Base-by-base conservation (phyloP, 2,888 invertebrate species). In the Rhagophthalmus giganteus region DNA sequence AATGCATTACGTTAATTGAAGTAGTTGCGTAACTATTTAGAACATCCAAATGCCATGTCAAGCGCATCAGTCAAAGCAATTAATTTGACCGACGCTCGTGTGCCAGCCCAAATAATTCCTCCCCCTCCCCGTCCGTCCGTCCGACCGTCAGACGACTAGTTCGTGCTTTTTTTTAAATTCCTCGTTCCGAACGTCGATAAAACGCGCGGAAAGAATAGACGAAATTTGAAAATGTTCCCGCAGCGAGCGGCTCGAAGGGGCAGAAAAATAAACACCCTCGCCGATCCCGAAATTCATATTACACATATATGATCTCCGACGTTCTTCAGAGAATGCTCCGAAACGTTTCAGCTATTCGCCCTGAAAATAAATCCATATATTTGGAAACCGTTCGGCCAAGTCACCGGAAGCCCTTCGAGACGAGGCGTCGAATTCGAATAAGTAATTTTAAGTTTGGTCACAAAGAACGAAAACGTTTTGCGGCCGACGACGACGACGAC, bases 391-490 rank as follows among this genome's bases (percentile, higher is more conserved):
- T 31, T 25, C 25, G 37, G 45, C 34, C 26, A 44, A 44, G 25
- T 35, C 35, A 24, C 25, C 44, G 32, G 39, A 47, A 47, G 39
- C 30, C 32, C 30, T 7, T 14, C 27, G 16, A 27, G 42, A 16
- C 7, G 15, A 51, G 12, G 37, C 44, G 38, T 50, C 33, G 44
- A 45, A 51, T 51, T 45, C 39, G 7, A 45, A 33, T 15, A 51
- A 51, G 44, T 45, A 51, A 51, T 45, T 51, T 45, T 39, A 45
- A 51, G 51, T 51, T 51, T 45, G 39, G n/a, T 34, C 39, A 33
- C 45, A 28, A 44, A 34, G 26, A 20, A 9, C 12, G 35, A 28
- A 31, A 24, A 34, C 12, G 46, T 15, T 11, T 31, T 33, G 35
- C 20, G 26, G 30, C 11, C 24, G 15, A n/a, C n/a, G n/a, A n/a